Evolutionary conservation across 2,113 vertebrate genomes (phyloP).

Genomic region (Microcebus griseorufus): DNA sequence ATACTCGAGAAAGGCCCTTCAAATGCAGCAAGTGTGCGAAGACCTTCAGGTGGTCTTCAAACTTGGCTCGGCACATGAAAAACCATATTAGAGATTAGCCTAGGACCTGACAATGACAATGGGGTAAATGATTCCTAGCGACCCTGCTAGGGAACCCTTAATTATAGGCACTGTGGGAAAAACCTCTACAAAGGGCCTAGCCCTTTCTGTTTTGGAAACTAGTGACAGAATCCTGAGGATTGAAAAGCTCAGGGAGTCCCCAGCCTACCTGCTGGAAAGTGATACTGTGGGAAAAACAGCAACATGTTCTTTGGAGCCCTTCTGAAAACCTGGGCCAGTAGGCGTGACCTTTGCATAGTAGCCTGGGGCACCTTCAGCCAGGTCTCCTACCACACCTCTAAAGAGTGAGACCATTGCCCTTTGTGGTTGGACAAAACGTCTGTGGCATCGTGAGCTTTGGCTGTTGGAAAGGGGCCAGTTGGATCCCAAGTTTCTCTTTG

Average conservation of each 20-base stretch:
- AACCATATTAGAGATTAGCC: conserved; percentile 48
- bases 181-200: neutral
- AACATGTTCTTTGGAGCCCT: neutral
- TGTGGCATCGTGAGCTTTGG: neutral
- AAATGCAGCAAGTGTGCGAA: conserved; percentile 67
- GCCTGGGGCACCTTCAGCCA: neutral
- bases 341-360: neutral
- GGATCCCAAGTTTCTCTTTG: neutral
- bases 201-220: neutral
- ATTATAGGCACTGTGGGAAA: neutral
- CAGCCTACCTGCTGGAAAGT: neutral
- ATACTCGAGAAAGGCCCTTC: conserved; percentile 75
- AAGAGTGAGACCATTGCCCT: neutral
- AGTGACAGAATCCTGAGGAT: neutral
- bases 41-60: conserved; percentile 77
- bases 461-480: neutral
- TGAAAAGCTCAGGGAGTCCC: neutral
- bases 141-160: neutral
- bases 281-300: neutral
- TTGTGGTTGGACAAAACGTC: neutral
- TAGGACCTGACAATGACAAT: neutral
- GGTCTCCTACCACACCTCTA: neutral
- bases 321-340: neutral
- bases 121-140: neutral
- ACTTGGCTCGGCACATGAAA: conserved; percentile 73